Percentiles rank a stretch among this genome's conserved stretches.
Conservation (phyloP, 2,113 vertebrate species). For the Desmodus rotundus region DNA sequence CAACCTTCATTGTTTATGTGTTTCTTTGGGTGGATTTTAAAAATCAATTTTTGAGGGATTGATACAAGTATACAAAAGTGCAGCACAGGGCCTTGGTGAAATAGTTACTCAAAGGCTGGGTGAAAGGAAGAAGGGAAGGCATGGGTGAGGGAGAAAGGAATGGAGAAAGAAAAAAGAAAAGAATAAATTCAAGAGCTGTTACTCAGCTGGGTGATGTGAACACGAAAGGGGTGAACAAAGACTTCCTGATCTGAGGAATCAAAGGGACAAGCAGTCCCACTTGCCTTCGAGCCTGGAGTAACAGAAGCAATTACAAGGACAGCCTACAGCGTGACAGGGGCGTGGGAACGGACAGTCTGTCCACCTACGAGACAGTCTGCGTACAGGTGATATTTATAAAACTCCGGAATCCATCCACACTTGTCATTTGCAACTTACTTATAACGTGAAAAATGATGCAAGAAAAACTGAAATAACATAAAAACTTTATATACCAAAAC, state of each 20-base stretch:
- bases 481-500: background rate
- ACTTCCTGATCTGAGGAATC: background rate
- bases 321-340: rapidly evolving
- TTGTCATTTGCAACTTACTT: background rate
- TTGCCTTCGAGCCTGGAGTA: background rate
- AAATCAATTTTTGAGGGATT: background rate
- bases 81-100: background rate
- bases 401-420: background rate
- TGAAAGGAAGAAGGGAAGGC: background rate
- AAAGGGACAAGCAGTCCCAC: background rate
- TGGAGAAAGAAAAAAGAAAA: background rate
- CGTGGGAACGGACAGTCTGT: background rate
- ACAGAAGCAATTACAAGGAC: background rate
- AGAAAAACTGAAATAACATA: background rate
- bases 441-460: background rate
- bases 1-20: background rate
- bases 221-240: background rate
- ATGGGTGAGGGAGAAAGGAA: rapidly evolving
- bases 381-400: background rate
- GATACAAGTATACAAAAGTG: background rate
- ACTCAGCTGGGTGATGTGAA: background rate
- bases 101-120: background rate
- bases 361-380: background rate
- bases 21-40: background rate
- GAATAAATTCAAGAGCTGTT: background rate